Base-by-base conservation (phyloP, 1,140 invertebrate species). In the Drosophila auraria region DNA sequence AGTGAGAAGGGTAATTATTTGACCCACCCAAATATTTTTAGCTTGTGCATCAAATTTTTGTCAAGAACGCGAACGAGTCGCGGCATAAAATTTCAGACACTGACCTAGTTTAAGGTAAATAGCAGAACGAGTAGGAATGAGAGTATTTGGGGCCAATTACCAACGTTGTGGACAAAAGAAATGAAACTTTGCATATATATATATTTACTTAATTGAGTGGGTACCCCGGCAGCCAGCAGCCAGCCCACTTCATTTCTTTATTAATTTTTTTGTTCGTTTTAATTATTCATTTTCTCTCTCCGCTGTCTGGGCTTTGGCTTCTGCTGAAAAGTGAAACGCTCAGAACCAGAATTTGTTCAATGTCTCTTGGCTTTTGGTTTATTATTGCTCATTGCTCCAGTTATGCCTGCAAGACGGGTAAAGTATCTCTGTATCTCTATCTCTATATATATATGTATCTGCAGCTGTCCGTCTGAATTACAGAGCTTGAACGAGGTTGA, bases 321-420 rank as follows among this genome's bases (percentile, higher is more conserved):
- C 33, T 58, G 57, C 20, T 71, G 70, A 72, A 87, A 87, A 87
- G 84, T 87, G 84, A 87, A 87, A 87, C 78, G 68, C 56, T 77
- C 54, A 81, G 78, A 87, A 75, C 84, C 73, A 78, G 73, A 81
- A 68, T 89, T 80, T 53, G 50, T 83, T 72, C 66, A 56, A 69
- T 86, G 77, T 64, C 61, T 70, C 58, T 82, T 23, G 61, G 42
- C 50, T 63, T 63, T 80, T 65, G 65, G 59, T 47, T 70, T 80
- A 77, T 84, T 81, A 64, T 74, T 83, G 60, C 69, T 64, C 72
- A 87, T 78, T 87, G 83, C 81, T 87, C 83, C 76, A 89, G 64
- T 87, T 87, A 42, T 56, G 71, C 59, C 51, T 56, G 62, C 83
- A 79, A 78, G 58, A 64, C 47, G 76, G 68, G 58, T 75, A 60